Evolutionary conservation across 2,113 vertebrate genomes (phyloP), one percentile per base, ranked within the genome.

Genomic region (Carassius carassius): DNA sequence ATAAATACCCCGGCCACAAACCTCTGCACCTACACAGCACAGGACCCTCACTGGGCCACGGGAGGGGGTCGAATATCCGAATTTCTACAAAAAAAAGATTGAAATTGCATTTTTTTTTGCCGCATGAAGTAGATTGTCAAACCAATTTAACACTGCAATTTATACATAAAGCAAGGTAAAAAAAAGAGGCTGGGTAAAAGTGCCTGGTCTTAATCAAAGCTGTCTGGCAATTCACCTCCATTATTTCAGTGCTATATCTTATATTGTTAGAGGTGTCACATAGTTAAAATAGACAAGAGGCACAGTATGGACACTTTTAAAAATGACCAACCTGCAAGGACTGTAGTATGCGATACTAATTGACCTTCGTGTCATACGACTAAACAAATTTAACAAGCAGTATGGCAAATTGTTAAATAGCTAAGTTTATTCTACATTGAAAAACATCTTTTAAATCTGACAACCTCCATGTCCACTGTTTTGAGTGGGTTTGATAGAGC

Each of bases 1-100:
- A 81, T 81, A 81, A 67, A 81, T 69, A 81, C 12, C 79, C 25
- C 25, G n/a, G 65, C 23, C 10, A 70, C 62, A 67, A 81, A 70
- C 62, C 63, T 17, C 47, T 10, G 79, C 47, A 70, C 47, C 21
- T 49, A 47, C 62, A 25, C 25, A 79, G 77, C 12, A 63, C 37
- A 8, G 77, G 54, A 54, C 25, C 49, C 35, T 63, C 35, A n/a
- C 11, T 8, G 37, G 37, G 78, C 41, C 60, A 69, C 4, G 6
- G 62, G 19, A 81, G 17, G 47, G 63, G 44, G 51, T 80, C 37
- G 23, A 65, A 80, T 80, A 65, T 80, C 78, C 49, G 37, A 37
- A 63, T 47, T 65, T 65, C 78, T 80, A 80, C 65, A 80, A 65
- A 65, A 80, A 63, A 65, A 8, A 78, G 37, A 65, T 25, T 65